These are phyloP conservation scores for Melanophora roralis DNA, from an alignment of 2,888 invertebrate species.

Conservation along the genomic window DNA sequence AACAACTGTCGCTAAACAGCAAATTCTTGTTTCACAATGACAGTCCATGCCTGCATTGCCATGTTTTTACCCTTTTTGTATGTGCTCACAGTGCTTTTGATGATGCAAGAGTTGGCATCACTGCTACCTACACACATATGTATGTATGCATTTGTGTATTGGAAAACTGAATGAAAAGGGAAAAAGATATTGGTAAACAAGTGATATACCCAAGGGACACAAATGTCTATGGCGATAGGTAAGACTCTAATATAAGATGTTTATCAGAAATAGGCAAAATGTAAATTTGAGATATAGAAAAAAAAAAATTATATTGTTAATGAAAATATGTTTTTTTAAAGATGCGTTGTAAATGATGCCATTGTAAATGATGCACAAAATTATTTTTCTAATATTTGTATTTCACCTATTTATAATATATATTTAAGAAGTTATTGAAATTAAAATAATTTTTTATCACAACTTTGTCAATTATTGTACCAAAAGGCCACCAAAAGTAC, in stretches of 20 bases:
- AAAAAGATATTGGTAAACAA: conserved; percentile 57
- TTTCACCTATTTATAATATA: too few species aligned
- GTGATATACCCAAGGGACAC: conserved; percentile 56
- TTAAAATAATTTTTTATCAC: background rate
- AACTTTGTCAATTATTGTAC: conserved; percentile 18
- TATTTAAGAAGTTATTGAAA: too few species aligned
- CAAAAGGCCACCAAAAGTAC: conserved; percentile 2
- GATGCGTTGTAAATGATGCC: too few species aligned
- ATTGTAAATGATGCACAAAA: conserved; percentile 4
- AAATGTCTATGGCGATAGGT: conserved; percentile 50
- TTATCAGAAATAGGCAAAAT: conserved; percentile 30
- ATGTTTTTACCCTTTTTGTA: too few species aligned
- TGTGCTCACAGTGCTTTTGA: too few species aligned
- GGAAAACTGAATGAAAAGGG: conserved; percentile 44
- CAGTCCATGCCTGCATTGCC: too few species aligned
- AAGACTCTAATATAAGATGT: conserved; percentile 32
- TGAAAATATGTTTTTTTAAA: conserved; percentile 24
- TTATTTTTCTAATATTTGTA: too few species aligned
- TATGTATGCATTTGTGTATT: conserved; percentile 40
- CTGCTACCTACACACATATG: background rate
- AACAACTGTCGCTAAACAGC: too few species aligned
- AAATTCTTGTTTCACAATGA: too few species aligned
- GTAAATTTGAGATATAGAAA: conserved; percentile 29
- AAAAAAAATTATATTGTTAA: conserved; percentile 2
- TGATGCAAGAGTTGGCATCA: too few species aligned